Evolutionary conservation across 2,113 vertebrate genomes (phyloP).

Genomic region (Ictidomys tridecemlineatus): DNA sequence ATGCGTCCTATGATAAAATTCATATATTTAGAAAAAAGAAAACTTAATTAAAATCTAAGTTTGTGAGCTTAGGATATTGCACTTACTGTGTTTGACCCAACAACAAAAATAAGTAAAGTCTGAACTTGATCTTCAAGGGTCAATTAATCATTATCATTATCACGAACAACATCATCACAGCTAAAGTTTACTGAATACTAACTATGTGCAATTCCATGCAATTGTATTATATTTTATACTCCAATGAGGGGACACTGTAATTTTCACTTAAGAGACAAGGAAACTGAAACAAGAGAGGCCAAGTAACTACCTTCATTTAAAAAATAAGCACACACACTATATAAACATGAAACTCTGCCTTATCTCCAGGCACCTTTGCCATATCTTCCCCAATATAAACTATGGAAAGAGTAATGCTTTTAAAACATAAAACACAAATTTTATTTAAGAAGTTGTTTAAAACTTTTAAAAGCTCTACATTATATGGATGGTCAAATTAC

Average conservation of each 20-base stretch:
- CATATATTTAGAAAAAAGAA: neutral
- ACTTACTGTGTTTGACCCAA: neutral
- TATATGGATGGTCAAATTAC: neutral
- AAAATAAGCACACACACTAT: neutral
- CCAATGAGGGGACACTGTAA: neutral
- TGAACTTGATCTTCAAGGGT: neutral
- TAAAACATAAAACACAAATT: constrained; percentile 15
- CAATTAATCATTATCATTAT: neutral
- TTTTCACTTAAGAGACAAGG: neutral
- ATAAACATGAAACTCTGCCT: neutral
- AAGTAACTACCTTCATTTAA: constrained; percentile 16
- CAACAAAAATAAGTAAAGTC: too few species aligned
- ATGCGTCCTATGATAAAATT: constrained; percentile 9
- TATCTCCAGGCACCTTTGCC: neutral
- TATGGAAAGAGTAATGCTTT: neutral
- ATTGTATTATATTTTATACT: neutral
- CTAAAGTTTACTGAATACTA: neutral
- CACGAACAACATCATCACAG: neutral
- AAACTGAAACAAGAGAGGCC: neutral
- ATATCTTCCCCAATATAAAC: neutral
- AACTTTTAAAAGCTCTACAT: neutral
- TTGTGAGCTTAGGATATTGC: neutral
- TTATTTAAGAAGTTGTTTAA: neutral
- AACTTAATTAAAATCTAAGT: constrained; percentile 32
- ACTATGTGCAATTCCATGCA: neutral